These are phyloP conservation scores for Sympetrum striolatum DNA, from an alignment of 2,888 invertebrate genomes.

Conservation along the genomic window DNA sequence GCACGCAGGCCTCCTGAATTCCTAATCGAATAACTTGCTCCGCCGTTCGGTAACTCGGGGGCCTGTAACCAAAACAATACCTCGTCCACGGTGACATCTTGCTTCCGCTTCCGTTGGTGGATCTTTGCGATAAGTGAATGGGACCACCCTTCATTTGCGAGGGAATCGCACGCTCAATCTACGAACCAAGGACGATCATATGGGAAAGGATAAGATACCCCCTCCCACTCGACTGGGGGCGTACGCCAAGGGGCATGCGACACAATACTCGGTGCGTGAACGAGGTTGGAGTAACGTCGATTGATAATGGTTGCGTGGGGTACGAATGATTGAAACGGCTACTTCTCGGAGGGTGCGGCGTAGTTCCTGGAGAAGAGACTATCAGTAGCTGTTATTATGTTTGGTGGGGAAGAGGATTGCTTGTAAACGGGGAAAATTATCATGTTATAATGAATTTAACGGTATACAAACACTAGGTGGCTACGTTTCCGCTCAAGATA, in stretches of 20 bases:
- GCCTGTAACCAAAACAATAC: not conserved
- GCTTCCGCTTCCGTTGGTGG: not conserved
- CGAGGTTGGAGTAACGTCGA: not conserved
- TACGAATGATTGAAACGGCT: too few species aligned
- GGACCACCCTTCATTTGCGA: not conserved
- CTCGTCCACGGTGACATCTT: not conserved
- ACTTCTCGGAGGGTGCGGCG: too few species aligned
- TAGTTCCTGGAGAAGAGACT: too few species aligned
- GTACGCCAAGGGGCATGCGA: not conserved
- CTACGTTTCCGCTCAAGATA: too few species aligned
- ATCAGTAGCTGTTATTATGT: too few species aligned
- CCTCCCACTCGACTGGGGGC: not conserved
- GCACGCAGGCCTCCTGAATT: not conserved
- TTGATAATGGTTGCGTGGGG: not conserved
- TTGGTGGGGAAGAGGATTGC: too few species aligned
- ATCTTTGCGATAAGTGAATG: not conserved
- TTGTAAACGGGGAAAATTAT: too few species aligned
- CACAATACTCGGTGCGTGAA: not conserved
- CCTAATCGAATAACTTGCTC: not conserved
- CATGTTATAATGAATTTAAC: too few species aligned
- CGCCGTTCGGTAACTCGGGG: not conserved
- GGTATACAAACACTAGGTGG: too few species aligned
- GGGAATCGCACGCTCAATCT: not conserved
- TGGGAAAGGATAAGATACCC: not conserved
- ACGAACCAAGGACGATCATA: not conserved